Base-by-base conservation (phyloP, 35 echinoderm and acorn worm species). In the Apostichopus californicus region DNA sequence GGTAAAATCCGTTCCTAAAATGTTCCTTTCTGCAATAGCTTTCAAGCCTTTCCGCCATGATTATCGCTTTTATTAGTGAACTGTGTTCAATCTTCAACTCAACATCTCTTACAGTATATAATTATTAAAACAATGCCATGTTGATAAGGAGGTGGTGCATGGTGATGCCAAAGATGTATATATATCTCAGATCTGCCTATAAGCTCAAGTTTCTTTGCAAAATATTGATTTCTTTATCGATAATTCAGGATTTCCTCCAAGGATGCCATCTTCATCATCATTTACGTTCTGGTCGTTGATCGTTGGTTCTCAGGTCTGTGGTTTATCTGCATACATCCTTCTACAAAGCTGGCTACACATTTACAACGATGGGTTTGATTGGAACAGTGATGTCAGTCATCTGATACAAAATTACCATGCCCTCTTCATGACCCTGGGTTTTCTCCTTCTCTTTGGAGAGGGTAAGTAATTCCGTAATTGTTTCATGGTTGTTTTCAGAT, bases 391-490 rank as follows among this genome's bases (percentile, higher is more conserved):
- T 18, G 15, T 54, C 68, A 89, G 86, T 2, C 60, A 73, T 28
- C 86, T 72, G 3, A 75, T 89, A 26, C 86, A 89, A 55, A 89
- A 89, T 89, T 89, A 73, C 46, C 86, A 89, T 54, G 86, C 86
- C 24, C 86, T 89, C 61, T 89, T 89, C 15, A 89, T 89, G 60
- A 28, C 63, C 8, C 86, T 89, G 17, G 86, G 86, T 2, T 89
- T 89, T 89, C 55, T 87, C 11, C 68, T 89, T 1, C 86, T 89
- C 24, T 89, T 89, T 89, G 86, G 86, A 23, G 86, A 89, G 72
- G 86, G 86, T 89, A 52, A 85, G 81, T 23, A 7, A n/a, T n/a
- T n/a, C n/a, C n/a, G n/a, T n/a, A 17, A 10, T 28, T 46, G 6
- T 75, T 61, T 61, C 7, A 61, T 61, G 7, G 10, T 61, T 61